Percentiles rank a stretch among this genome's conserved stretches.
Conservation (phyloP, 2,113 vertebrate species). For the Podilymbus podiceps region DNA sequence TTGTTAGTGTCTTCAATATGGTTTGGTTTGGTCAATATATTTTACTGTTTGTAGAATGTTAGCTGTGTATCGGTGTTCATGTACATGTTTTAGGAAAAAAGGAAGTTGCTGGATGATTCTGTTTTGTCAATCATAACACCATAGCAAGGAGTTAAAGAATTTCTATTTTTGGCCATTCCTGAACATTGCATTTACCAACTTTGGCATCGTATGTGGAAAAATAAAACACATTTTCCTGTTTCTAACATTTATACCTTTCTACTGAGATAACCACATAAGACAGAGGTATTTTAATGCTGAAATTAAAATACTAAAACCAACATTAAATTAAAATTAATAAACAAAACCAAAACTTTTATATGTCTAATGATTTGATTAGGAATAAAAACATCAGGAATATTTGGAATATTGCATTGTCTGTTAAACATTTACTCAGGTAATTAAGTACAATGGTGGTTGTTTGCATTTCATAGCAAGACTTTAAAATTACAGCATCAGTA, state of each 20-base stretch:
- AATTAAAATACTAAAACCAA: no score
- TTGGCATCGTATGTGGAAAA: not conserved
- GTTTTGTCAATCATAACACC: not conserved
- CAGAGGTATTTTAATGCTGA: not conserved
- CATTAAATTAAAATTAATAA: no score
- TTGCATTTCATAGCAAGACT: not conserved
- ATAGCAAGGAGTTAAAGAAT: not conserved
- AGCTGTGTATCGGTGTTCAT: not conserved
- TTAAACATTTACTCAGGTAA: not conserved
- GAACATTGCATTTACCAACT: not conserved
- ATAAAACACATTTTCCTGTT: not conserved
- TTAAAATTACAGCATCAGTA: not conserved
- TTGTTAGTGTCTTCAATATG: not conserved
- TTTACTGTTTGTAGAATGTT: not conserved
- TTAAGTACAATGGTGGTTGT: not conserved
- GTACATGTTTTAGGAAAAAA: not conserved
- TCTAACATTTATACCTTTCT: not conserved
- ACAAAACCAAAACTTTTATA: not conserved
- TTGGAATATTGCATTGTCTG: not conserved
- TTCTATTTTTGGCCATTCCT: not conserved
- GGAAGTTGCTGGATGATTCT: not conserved
- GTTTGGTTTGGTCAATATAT: not conserved
- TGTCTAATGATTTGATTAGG: not conserved
- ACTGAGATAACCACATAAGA: not conserved
- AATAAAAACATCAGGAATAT: not conserved